Conservation (phyloP, 1,140 invertebrate species). For the Frieseomelitta varia region DNA sequence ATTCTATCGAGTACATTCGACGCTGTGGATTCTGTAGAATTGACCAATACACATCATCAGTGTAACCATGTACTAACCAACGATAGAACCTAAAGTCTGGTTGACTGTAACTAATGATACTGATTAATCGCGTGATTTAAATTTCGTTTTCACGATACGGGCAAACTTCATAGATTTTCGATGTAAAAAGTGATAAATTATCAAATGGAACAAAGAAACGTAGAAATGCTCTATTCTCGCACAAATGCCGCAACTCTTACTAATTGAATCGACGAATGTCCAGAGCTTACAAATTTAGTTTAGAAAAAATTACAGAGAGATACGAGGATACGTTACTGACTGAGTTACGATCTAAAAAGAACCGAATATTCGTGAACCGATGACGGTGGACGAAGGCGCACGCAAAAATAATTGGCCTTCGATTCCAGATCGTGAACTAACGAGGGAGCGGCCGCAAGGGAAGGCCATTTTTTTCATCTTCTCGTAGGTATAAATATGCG, state of each 20-base stretch:
- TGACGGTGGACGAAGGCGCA: neutral
- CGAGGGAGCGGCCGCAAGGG: conserved; percentile 9
- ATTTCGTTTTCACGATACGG: neutral
- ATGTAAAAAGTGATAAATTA: neutral
- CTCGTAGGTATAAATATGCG: conserved; percentile 4
- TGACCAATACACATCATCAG: neutral
- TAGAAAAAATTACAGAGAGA: neutral
- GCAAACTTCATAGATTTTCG: neutral
- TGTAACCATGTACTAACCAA: neutral
- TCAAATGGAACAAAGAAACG: too few species aligned
- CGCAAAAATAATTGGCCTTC: conserved; percentile 62
- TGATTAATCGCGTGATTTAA: neutral
- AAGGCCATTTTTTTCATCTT: conserved; percentile 43
- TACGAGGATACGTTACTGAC: accelerated
- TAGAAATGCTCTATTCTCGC: neutral
- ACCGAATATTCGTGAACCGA: neutral
- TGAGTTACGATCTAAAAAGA: neutral
- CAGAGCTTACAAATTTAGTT: neutral
- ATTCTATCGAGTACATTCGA: neutral
- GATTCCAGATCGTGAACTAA: conserved; percentile 55
- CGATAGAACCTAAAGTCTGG: neutral
- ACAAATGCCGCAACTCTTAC: neutral
- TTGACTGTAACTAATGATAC: neutral
- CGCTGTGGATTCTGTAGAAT: neutral
- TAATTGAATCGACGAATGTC: neutral